These are phyloP conservation scores for Drosophila watanabei DNA, from an alignment of 1,140 invertebrate genomes.

Conservation along the genomic window DNA sequence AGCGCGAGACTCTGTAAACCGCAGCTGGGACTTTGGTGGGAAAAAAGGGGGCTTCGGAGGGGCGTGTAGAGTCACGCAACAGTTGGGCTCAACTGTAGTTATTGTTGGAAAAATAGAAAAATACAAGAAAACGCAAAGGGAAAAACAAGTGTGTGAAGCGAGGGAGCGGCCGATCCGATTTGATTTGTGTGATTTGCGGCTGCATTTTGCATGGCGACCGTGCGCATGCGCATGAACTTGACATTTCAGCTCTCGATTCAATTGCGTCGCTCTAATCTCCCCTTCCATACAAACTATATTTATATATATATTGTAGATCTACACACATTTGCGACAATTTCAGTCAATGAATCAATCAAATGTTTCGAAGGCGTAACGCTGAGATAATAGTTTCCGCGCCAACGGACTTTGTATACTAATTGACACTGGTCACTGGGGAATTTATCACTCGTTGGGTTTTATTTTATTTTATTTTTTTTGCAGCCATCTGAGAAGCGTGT, in stretches of 20 bases:
- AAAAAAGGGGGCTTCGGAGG: not conserved
- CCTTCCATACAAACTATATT: not conserved
- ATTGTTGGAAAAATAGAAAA: not conserved
- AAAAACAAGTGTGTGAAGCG: slow-evolving; percentile 13
- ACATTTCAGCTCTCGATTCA: slow-evolving; percentile 57
- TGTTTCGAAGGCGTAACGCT: slow-evolving; percentile 33
- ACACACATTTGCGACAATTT: slow-evolving; percentile 26
- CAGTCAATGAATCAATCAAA: slow-evolving; percentile 56
- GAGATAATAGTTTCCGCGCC: slow-evolving; percentile 29
- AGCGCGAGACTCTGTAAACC: slow-evolving; percentile 39
- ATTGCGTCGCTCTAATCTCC: slow-evolving; percentile 42
- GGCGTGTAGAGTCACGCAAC: slow-evolving; percentile 34
- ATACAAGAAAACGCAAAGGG: not conserved
- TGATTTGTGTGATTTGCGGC: slow-evolving; percentile 38
- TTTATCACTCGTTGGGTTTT: not conserved
- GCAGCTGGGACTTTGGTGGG: slow-evolving; percentile 9
- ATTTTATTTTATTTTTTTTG: not conserved
- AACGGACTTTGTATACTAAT: slow-evolving; percentile 38
- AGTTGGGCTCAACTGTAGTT: slow-evolving; percentile 28
- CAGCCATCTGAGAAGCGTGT: not conserved
- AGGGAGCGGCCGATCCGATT: slow-evolving; percentile 8
- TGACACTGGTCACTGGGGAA: slow-evolving; percentile 2
- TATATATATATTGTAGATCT: not conserved
- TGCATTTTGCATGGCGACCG: slow-evolving; percentile 40
- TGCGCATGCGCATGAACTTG: slow-evolving; percentile 73